Conservation (phyloP, 2,113 vertebrate genomes). For the Scartelaos histophorus region DNA sequence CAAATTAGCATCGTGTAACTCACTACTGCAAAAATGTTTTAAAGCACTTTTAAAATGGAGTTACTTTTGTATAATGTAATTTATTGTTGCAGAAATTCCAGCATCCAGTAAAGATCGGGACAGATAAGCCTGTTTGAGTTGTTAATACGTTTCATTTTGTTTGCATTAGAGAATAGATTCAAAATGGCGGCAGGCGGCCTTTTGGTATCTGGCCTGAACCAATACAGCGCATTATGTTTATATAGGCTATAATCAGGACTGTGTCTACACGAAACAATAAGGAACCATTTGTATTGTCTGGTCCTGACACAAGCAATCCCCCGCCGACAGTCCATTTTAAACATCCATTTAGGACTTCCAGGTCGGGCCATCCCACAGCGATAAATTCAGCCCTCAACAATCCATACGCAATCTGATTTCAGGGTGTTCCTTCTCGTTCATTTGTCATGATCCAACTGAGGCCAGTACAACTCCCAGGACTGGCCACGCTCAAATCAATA, state of each 20-base stretch:
- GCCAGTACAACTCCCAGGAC: constrained; percentile 47
- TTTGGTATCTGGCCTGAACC: constrained; percentile 56
- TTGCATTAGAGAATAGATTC: too few species aligned
- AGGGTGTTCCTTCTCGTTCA: constrained; percentile 58
- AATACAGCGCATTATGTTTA: constrained; percentile 26
- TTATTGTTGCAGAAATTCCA: too few species aligned
- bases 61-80: too few species aligned
- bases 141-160: too few species aligned
- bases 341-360: constrained; percentile 69
- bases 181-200: constrained; percentile 23
- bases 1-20: too few species aligned
- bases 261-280: constrained; percentile 55
- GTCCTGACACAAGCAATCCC: constrained; percentile 44
- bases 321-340: constrained; percentile 48
- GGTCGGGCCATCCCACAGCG: constrained; percentile 43
- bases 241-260: constrained; percentile 57
- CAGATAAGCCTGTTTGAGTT: too few species aligned
- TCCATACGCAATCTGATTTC: constrained; percentile 69
- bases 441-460: constrained; percentile 67
- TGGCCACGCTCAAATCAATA: constrained; percentile 62
- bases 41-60: too few species aligned
- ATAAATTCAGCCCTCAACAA: constrained; percentile 59
- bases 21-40: too few species aligned
- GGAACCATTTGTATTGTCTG: constrained; percentile 43
- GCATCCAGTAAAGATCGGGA: too few species aligned